These are phyloP conservation scores for Haliclona indistincta DNA, from an alignment of 37 sponge, comb jelly and placozoan genomes.

Conservation along the genomic window DNA sequence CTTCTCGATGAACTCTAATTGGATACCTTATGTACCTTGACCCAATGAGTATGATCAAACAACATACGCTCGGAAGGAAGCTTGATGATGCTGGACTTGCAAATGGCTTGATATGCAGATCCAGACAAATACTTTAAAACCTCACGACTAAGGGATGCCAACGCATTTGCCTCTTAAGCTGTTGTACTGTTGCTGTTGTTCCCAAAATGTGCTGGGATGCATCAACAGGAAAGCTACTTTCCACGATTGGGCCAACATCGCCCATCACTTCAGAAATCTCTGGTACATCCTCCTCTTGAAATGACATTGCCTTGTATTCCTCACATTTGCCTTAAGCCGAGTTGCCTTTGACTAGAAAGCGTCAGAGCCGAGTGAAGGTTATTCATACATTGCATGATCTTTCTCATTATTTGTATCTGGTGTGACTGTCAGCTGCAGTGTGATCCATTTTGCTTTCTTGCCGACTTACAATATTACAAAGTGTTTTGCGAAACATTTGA, in stretches of 20 bases:
- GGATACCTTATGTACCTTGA: conserved; percentile 16
- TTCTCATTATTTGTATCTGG: background rate
- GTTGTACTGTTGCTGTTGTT: no score
- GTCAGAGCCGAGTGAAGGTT: conserved; percentile 3
- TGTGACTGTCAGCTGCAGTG: conserved; percentile 15
- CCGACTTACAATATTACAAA: background rate
- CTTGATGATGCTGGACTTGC: conserved; percentile 1
- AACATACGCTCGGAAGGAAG: conserved; percentile 24
- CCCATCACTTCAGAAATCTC: background rate
- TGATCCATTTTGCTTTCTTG: background rate
- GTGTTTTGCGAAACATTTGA: conserved; percentile 8
- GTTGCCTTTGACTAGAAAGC: background rate
- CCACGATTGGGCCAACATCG: conserved; percentile 7
- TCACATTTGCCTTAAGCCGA: no score
- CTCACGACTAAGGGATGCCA: conserved; percentile 26
- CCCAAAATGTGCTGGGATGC: no score
- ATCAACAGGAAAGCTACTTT: background rate
- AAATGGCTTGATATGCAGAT: conserved; percentile 14
- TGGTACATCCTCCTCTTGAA: background rate
- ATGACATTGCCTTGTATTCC: background rate
- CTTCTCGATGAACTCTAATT: conserved; percentile 16
- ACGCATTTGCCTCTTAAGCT: no score
- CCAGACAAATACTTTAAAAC: conserved; percentile 29
- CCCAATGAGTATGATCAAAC: conserved; percentile 28
- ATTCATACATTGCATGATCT: background rate